phyloP scores from a whole-genome alignment of 2,113 vertebrate genomes.

The Gymnorhina tibicen region DNA sequence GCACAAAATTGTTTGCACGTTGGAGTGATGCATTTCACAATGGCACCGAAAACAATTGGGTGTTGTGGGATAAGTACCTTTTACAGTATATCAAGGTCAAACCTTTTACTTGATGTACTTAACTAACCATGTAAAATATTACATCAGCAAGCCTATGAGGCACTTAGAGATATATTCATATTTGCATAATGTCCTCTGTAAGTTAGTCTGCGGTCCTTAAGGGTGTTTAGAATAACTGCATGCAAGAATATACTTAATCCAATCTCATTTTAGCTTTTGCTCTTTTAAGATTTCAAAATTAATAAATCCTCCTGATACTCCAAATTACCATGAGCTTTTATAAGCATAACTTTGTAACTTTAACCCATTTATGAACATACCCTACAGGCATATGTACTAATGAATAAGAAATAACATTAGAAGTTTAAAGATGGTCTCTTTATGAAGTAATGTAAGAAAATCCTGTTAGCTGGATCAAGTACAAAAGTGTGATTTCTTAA shows the following conservation, averaged over 20 bases:
- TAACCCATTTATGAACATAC: constrained; percentile 98
- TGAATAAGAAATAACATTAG: constrained; percentile 99
- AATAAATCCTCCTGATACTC: constrained; percentile 95
- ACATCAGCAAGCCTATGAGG: constrained; percentile 85
- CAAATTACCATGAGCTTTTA: constrained; percentile 96
- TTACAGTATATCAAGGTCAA: constrained; percentile 80
- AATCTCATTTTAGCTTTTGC: constrained; percentile 98
- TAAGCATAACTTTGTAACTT: constrained; percentile 99
- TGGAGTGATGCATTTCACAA: constrained; percentile 49
- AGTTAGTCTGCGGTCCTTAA: constrained; percentile 90
- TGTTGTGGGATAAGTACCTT: constrained; percentile 81
- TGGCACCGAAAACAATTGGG: constrained; percentile 64
- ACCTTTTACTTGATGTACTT: constrained; percentile 83
- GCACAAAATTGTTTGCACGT: constrained; percentile 47
- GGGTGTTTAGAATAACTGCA: constrained; percentile 98
- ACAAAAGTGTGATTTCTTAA: constrained; percentile 99
- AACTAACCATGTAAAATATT: constrained; percentile 87
- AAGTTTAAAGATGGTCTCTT: constrained; percentile 99
- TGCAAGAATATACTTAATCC: constrained; percentile 99
- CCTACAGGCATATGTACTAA: constrained; percentile 99
- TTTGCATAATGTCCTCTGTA: constrained; percentile 99
- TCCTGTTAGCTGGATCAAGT: constrained; percentile 99
- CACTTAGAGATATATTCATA: constrained; percentile 82
- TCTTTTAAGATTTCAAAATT: constrained; percentile 99
- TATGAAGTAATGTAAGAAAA: constrained; percentile 99